Percentiles rank a stretch among this genome's conserved stretches.
Evolutionary conservation across 2,797 vertebrate species (phyloP).

Genomic region (Psittacula derbiana): DNA sequence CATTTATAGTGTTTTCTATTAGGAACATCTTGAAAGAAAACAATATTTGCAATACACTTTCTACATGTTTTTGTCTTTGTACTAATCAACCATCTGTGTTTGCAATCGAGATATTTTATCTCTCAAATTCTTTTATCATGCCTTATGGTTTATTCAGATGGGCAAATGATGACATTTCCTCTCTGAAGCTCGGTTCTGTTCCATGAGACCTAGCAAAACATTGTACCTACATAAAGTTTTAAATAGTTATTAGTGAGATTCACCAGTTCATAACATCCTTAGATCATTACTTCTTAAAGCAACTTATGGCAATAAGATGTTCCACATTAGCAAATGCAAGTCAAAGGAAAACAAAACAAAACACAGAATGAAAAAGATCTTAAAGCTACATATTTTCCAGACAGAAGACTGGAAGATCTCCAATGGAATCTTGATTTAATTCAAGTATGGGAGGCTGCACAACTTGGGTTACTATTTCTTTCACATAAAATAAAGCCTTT

Average conservation of each 20-base stretch:
- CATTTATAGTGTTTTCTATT: not conserved
- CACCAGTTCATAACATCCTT: not conserved
- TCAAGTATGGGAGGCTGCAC: slow-evolving; percentile 17
- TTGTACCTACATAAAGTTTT: not conserved
- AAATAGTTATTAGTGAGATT: slow-evolving; percentile 11
- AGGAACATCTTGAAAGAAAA: slow-evolving; percentile 1
- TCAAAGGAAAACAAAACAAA: slow-evolving; percentile 14
- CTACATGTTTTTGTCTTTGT: not conserved
- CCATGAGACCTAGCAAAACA: not conserved
- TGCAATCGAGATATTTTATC: not conserved
- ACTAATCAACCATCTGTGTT: not conserved
- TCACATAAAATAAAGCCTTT: slow-evolving; percentile 2
- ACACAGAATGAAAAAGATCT: slow-evolving; percentile 15
- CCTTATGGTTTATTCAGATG: not conserved
- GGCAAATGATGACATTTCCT: not conserved
- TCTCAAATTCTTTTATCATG: not conserved
- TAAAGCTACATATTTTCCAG: slow-evolving; percentile 44
- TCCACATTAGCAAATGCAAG: not conserved
- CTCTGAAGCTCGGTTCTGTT: not conserved
- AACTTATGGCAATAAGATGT: not conserved
- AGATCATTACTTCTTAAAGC: slow-evolving; percentile 4
- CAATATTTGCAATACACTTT: not conserved
- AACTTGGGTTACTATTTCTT: not conserved
- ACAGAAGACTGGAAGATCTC: slow-evolving; percentile 41
- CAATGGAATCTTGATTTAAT: slow-evolving; percentile 57